Percentiles rank a stretch among this genome's conserved stretches.
phyloP scores from a whole-genome alignment of 2,113 vertebrate species.

The Scortum barcoo region DNA sequence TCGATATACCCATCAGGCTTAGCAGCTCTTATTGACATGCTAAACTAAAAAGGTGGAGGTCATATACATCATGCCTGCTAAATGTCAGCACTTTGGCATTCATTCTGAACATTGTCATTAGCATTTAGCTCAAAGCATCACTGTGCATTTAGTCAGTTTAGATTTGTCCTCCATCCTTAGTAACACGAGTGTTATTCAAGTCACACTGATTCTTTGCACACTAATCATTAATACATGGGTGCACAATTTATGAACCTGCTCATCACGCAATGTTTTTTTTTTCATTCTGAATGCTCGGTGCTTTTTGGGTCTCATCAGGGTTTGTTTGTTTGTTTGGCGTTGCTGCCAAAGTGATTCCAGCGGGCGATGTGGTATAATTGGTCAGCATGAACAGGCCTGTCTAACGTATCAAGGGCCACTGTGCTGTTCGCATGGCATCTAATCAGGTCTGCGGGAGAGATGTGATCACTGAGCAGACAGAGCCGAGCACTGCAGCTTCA shows the following conservation, averaged over 20 bases:
- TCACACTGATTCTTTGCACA: not conserved
- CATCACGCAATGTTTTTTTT: not conserved
- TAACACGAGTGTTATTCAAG: not conserved
- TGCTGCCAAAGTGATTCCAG: constrained; percentile 38
- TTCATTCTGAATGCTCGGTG: not conserved
- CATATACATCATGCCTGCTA: not conserved
- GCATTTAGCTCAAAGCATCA: not conserved
- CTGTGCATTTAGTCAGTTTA: too few species aligned
- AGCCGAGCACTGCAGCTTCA: constrained; percentile 12
- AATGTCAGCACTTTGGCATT: not conserved
- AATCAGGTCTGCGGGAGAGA: constrained; percentile 37
- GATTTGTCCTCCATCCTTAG: not conserved
- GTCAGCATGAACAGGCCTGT: constrained; percentile 49
- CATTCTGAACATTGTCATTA: not conserved
- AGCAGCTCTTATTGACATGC: not conserved
- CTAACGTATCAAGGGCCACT: constrained; percentile 51
- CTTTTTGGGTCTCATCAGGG: not conserved
- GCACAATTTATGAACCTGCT: not conserved
- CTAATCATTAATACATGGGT: not conserved
- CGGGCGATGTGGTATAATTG: constrained; percentile 58
- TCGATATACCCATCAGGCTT: not conserved
- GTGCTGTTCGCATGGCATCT: constrained; percentile 44
- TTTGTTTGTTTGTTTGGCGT: constrained; percentile 23
- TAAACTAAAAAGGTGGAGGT: not conserved
- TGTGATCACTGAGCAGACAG: constrained; percentile 6